Evolutionary conservation across 2,888 invertebrate species (phyloP), one percentile per base, ranked within the genome.

Genomic region (Holacanthella duospinosa): DNA sequence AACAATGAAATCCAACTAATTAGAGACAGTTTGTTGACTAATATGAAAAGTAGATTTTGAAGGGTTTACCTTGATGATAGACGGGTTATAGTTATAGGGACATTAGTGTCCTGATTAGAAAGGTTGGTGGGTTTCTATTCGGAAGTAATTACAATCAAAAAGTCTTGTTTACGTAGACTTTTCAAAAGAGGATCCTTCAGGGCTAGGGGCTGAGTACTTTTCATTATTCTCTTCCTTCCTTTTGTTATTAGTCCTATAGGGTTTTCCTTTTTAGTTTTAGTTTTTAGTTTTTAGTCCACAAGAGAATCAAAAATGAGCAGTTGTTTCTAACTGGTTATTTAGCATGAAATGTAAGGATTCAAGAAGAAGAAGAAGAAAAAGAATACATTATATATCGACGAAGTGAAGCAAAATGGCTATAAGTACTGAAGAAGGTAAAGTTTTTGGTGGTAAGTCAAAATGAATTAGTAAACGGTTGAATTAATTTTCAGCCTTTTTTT

Each of bases 81-180:
- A 29, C 28, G 29, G 21, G 59, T n/a, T 59, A 43, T 6, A 36
- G 6, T 36, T 36, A 16, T 36, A 12, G 6, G 36, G 36, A 16
- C 36, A 36, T 36, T 36, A 36, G 36, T 36, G 36, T 36, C 36
- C 43, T 60, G 2, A 53, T 60, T n/a, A 27, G 27, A 43, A 36
- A 36, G 58, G 53, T 53, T 53, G 54, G 59, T 59, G 56, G 59
- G 61, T 43, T 65, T 60, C 62, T 60, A 43, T 59, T 64, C 64
- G 64, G n/a, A 66, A 55, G 61, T 64, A 67, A 67, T 65, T 65
- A 64, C 64, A 60, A 67, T 67, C 67, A 67, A 64, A 29, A 57
- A 57, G 9, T 16, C 36, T 36, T 36, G 36, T 36, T 36, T 36
- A 36, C 36, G 36, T 12, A 36, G 36, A 36, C 16, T 36, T 36